Conservation (phyloP, 2,888 invertebrate genomes). For the Sminthurides aquaticus region DNA sequence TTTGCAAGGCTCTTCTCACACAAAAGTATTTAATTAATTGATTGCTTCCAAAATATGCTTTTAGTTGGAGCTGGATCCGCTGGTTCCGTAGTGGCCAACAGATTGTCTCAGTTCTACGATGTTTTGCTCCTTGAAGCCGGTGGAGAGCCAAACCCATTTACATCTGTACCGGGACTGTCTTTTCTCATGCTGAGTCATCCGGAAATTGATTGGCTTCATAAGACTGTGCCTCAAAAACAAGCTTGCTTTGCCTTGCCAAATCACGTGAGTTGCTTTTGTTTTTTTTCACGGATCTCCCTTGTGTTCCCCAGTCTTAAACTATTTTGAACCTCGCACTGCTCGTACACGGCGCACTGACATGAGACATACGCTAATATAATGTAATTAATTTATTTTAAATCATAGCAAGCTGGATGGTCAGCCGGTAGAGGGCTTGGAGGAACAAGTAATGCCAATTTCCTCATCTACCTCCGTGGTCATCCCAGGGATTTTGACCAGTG, state of each 20-base stretch:
- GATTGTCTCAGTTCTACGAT: slow-evolving; percentile 14
- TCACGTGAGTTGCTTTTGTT: slow-evolving; percentile 6
- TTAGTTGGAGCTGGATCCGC: slow-evolving; percentile 21
- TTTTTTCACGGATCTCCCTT: no score
- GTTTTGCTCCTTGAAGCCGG: slow-evolving; percentile 23
- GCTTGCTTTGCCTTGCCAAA: slow-evolving; percentile 18
- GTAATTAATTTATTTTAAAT: background rate
- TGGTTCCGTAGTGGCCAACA: slow-evolving; percentile 16
- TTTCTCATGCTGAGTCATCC: slow-evolving; percentile 22
- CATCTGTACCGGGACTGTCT: slow-evolving; percentile 12
- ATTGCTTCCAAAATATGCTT: slow-evolving; percentile 2
- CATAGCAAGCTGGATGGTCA: slow-evolving; percentile 19
- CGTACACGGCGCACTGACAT: no score
- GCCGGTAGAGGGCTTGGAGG: slow-evolving; percentile 22
- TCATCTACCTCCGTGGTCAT: slow-evolving; percentile 24
- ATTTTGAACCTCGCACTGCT: no score
- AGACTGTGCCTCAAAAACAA: slow-evolving; percentile 23
- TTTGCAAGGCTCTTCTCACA: no score
- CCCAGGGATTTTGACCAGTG: slow-evolving; percentile 22
- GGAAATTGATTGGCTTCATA: slow-evolving; percentile 21
- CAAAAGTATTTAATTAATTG: no score
- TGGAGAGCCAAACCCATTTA: slow-evolving; percentile 21
- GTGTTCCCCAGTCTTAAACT: no score
- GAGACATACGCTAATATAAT: no score
- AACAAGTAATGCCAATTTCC: slow-evolving; percentile 20